Conservation (phyloP, 2,113 vertebrate genomes). For the Microcebus tavaratra region DNA sequence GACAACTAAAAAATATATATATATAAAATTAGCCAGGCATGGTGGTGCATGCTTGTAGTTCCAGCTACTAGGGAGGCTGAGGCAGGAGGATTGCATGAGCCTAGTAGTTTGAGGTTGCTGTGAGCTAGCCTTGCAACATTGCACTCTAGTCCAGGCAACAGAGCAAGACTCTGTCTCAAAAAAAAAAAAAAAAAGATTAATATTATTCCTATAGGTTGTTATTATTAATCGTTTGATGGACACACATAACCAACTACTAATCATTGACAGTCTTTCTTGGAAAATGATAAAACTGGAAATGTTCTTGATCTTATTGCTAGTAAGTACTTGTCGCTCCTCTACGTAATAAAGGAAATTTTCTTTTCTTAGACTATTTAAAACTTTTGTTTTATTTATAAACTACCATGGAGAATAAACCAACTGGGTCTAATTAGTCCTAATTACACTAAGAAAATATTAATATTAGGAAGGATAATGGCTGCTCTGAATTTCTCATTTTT, state of each 20-base stretch:
- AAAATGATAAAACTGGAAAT: neutral
- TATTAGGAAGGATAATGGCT: neutral
- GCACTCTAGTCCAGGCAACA: too few species aligned
- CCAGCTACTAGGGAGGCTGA: too few species aligned
- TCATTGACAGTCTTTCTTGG: neutral
- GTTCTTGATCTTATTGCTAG: neutral
- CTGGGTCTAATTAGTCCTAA: neutral
- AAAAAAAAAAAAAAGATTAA: neutral
- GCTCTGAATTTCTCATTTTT: slow-evolving; percentile 6
- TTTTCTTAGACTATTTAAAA: neutral
- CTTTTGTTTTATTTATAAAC: neutral
- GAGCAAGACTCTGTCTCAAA: too few species aligned
- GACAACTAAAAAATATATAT: too few species aligned
- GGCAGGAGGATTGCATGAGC: too few species aligned
- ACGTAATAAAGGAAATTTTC: neutral
- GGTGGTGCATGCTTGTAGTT: too few species aligned
- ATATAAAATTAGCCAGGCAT: too few species aligned
- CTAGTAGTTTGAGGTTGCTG: too few species aligned
- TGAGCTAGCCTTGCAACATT: too few species aligned
- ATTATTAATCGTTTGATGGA: neutral
- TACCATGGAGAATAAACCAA: neutral
- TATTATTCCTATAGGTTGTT: neutral
- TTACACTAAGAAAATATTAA: neutral
- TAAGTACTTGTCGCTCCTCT: neutral
- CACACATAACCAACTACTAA: neutral